A percentile compares a stretch with the other conserved stretches of the same genome.
Evolutionary conservation across 2,113 vertebrate species (phyloP).

Genomic region (Chloropsis hardwickii): DNA sequence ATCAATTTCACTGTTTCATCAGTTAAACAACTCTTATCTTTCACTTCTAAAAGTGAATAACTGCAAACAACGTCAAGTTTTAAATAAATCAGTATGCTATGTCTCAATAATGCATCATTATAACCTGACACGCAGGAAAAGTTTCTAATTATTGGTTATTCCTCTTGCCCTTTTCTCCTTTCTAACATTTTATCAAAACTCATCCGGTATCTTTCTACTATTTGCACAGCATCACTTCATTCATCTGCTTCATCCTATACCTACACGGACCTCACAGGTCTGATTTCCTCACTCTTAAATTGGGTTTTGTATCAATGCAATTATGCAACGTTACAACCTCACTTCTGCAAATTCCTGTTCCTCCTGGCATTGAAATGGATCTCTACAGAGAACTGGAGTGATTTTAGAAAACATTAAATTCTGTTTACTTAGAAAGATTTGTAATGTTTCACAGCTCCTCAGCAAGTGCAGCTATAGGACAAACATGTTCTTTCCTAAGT

Average conservation of each 20-base stretch:
- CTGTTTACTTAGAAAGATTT: background rate
- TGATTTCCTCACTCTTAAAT: background rate
- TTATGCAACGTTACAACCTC: background rate
- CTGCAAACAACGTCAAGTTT: background rate
- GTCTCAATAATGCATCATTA: background rate
- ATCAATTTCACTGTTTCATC: background rate
- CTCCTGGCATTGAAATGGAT: background rate
- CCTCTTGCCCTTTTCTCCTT: background rate
- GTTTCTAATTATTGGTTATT: background rate
- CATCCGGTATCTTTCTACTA: background rate
- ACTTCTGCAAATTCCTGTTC: background rate
- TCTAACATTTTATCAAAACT: background rate
- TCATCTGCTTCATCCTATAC: background rate
- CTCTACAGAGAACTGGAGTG: background rate
- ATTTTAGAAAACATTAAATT: background rate
- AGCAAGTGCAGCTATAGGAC: background rate
- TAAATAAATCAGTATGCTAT: background rate
- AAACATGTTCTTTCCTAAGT: background rate
- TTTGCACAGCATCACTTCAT: fast-evolving
- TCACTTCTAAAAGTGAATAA: background rate
- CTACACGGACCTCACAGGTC: fast-evolving
- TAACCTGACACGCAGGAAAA: background rate
- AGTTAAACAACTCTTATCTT: background rate
- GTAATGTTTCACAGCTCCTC: background rate
- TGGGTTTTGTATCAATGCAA: background rate